Evolutionary conservation across 2,113 vertebrate genomes (phyloP), one percentile per base, ranked within the genome.

Genomic region (Albula goreensis): DNA sequence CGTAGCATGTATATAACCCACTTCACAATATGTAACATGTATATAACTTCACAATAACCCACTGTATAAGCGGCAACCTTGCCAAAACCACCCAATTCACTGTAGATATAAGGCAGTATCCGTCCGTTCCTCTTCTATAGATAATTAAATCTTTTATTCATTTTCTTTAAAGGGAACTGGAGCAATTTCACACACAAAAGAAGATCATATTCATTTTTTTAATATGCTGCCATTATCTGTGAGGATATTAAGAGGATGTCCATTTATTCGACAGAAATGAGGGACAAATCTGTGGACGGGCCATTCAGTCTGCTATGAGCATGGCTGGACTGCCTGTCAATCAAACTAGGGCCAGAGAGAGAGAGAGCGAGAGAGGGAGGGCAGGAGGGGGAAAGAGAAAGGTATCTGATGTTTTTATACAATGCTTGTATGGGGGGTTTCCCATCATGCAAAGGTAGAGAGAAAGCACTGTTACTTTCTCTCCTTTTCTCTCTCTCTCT

Each of bases 101-200:
- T 17, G 41, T 17, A 17, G 78, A 49, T 31, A 48, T 48, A 78
- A 12, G 19, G 12, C 78, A 50, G 25, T 48, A 13, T 9, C 8
- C 15, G 11, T 9, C 78, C 25, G 56, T 10, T 78, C 78, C 41
- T 85, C 56, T 66, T 78, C 78, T 80, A 17, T 8, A 85, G 60
- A 57, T 80, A 85, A 81, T 53, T 53, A 50, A 81, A 63, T 66
- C 25, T 50, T 80, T 85, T 51, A 50, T 78, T 48, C 52, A 80
- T 80, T 50, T 63, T 41, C 51, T 22, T 19, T 80, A 51, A 80
- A 48, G 60, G 52, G 41, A 81, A 80, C 22, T 19, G 11, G 48
- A 80, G 78, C 17, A 78, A 82, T 79, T 79, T 17, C 78, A 15
- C 78, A 1, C 5, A 49, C 49, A 82, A 50, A 79, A 17, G 13